Base-by-base conservation (phyloP, 2,113 vertebrate genomes). In the Ceuthmochares aereus region DNA sequence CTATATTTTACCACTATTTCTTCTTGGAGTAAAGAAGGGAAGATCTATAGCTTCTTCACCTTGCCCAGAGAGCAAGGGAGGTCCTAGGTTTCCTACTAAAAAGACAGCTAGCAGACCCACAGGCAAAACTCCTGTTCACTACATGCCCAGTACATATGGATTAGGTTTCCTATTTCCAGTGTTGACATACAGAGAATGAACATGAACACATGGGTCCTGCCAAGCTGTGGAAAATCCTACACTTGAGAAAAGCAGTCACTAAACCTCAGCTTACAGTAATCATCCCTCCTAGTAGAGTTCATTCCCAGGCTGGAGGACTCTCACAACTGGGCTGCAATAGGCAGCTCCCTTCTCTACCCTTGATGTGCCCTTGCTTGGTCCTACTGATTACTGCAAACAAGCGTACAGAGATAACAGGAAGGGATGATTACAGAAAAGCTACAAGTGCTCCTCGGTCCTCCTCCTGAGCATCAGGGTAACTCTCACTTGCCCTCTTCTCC, bases 91-190 rank as follows among this genome's bases (percentile, higher is more conserved):
- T 64, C n/a, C 11, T 87, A 47, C 34, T 66, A 43, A 72, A 80
- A 79, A 43, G 64, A 37, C 14, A 94, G 40, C 64, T 27, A 55
- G 32, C 63, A 90, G 88, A 76, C 6, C 6, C 42, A 26, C 4
- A 20, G 25, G 9, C 59, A 94, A 69, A 79, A 58, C 45, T 76
- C 23, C 30, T 12, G 19, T 27, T 93, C 62, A 49, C 54, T 42
- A 6, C 0, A 0, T 36, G 27, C 69, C 34, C 23, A 9, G 11
- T 47, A 64, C 21, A 6, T 4, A 6, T 4, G 45, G 73, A 34
- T 60, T 52, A 67, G 4, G 43, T 49, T 37, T 84, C 54, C 54
- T 51, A 3, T 37, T 76, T 80, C 42, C 40, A 54, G 18, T 91
- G 66, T 1, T 75, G 30, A 45, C 19, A 59, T 37, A 17, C 69